Conservation (phyloP, 2,113 vertebrate species). For the Passer montanus region DNA sequence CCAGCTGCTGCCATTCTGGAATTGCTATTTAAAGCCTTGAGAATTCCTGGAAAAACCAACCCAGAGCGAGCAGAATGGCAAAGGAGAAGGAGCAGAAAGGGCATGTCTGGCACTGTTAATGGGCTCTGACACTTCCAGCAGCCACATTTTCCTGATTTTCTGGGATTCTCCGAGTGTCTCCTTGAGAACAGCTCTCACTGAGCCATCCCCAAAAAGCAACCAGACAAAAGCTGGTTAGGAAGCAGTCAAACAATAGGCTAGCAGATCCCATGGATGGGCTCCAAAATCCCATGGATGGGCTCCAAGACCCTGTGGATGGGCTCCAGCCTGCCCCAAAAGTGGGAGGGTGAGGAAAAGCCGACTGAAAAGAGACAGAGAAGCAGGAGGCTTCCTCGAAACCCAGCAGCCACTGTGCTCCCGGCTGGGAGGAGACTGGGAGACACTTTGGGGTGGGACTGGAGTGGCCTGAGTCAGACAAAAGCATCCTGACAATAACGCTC, state of each 20-base stretch:
- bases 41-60: background rate
- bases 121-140: background rate
- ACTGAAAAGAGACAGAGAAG: background rate
- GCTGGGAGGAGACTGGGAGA: background rate
- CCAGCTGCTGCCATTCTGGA: background rate
- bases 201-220: background rate
- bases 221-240: background rate
- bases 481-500: background rate
- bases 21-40: background rate
- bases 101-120: fast-evolving
- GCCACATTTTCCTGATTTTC: background rate
- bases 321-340: background rate
- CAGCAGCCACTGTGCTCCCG: background rate
- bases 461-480: conserved; percentile 23
- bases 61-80: fast-evolving
- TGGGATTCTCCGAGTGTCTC: background rate
- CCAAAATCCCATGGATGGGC: background rate
- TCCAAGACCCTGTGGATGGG: background rate
- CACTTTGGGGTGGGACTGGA: conserved; percentile 1
- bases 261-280: background rate
- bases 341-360: background rate
- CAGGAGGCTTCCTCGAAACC: background rate
- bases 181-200: background rate
- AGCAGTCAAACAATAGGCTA: background rate
- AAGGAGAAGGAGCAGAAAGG: background rate